Evolutionary conservation across 53 echinoderm and acorn worm species (phyloP), one percentile per base, ranked within the genome.

Genomic region (Echinarachnius parma): DNA sequence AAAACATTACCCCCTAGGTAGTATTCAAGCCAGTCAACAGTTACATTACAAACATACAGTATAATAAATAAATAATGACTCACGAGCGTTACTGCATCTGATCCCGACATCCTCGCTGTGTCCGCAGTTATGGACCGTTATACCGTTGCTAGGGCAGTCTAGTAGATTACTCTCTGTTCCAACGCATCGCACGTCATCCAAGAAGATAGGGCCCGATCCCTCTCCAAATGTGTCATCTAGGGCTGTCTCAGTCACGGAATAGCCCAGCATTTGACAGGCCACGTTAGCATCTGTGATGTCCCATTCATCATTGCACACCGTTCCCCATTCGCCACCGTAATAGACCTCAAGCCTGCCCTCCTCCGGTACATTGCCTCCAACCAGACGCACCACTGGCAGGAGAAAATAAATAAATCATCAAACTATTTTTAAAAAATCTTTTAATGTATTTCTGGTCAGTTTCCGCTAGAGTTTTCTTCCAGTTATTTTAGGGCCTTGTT

Each of bases 271-370:
- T 19, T 52, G 31, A 8, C 68, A 68, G 14, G 52, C 53, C 3
- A 68, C 68, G 21, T 32, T 30, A 21, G 68, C 68, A 34, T 68
- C 68, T 22, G 21, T 15, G 15, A 68, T 68, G 22, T 52, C 53
- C 68, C 68, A 68, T 4, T 28, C 25, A 19, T 68, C 68, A 15
- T 68, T 53, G 31, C 68, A 68, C 9, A 87, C 70, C 0, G 83
- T 83, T 8, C 87, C 87, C 87, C 87, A 87, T 1, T 46, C 35
- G 15, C 83, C 79, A 61, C 83, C 44, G 52, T 78, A 49, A 34
- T 32, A 63, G 63, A 87, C 58, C 55, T 87, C 87, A 10, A 87
- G 49, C 16, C 87, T 65, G 2, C 87, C 87, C 34, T 83, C 72
- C 2, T 35, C 26, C 4, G 60, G 67, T 0, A 59, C 70, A 16